Percentiles rank a stretch among this genome's conserved stretches.
Evolutionary conservation across 92 coral and sea anemone genomes (phyloP).

Genomic region (Palythoa grandis): DNA sequence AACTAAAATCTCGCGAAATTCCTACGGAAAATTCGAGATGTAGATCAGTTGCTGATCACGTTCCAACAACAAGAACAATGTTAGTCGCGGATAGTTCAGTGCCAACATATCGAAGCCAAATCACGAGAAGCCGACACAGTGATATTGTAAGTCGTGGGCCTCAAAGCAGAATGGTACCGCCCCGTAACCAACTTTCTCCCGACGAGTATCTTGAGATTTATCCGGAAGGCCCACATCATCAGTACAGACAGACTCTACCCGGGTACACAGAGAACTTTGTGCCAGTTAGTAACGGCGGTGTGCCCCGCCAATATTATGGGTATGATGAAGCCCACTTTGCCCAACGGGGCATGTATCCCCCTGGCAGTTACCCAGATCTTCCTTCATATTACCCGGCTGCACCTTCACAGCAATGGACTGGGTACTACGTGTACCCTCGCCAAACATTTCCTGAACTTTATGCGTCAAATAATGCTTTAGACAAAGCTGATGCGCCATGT

Average conservation of each 20-base stretch:
- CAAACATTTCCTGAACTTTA: slow-evolving; percentile 4
- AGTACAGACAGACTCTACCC: slow-evolving; percentile 18
- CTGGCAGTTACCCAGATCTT: neutral
- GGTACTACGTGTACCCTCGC: slow-evolving; percentile 9
- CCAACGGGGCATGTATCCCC: slow-evolving; percentile 5
- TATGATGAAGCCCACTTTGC: slow-evolving; percentile 9
- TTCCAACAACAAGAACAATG: slow-evolving; percentile 2
- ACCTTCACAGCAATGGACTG: slow-evolving; percentile 36
- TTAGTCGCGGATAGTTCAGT: slow-evolving; percentile 20
- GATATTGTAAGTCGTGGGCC: slow-evolving; percentile 43
- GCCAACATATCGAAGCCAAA: slow-evolving; percentile 4
- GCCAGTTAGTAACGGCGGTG: neutral
- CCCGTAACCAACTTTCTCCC: slow-evolving; percentile 21
- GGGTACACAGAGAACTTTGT: slow-evolving; percentile 14
- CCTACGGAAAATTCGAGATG: neutral
- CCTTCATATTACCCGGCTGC: slow-evolving; percentile 21
- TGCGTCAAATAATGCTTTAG: neutral
- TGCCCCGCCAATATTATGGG: neutral
- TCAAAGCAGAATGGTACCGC: slow-evolving; percentile 14
- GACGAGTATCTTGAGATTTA: slow-evolving; percentile 38
- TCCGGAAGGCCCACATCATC: slow-evolving; percentile 23
- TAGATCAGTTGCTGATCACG: neutral
- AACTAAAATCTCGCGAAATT: neutral
- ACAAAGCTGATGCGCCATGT: neutral
- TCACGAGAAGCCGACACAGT: neutral